Percentiles rank a stretch among this genome's conserved stretches.
Conservation (phyloP, 2,888 invertebrate genomes). For the Diadromus collaris region DNA sequence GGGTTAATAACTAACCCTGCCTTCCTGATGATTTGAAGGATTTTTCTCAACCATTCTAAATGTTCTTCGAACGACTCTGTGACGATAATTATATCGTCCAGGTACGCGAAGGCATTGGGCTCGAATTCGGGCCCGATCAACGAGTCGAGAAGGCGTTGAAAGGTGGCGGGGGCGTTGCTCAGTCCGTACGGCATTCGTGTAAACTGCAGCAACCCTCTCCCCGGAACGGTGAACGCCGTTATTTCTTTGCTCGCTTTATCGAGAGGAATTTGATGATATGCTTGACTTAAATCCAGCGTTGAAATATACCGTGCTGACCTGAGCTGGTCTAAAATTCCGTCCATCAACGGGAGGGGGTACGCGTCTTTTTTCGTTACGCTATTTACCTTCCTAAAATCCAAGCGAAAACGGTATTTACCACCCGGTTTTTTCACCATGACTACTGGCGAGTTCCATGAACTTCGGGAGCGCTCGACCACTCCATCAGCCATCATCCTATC, state of each 20-base stretch:
- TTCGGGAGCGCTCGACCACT: slow-evolving; percentile 69
- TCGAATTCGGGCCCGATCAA: slow-evolving; percentile 62
- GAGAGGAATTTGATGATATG: slow-evolving; percentile 68
- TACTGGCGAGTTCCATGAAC: slow-evolving; percentile 69
- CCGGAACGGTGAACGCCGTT: slow-evolving; percentile 71
- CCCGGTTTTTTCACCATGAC: slow-evolving; percentile 68
- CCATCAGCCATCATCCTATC: slow-evolving; percentile 70
- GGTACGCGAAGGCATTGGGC: slow-evolving; percentile 50
- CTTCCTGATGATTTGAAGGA: slow-evolving; percentile 15
- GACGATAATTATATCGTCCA: slow-evolving; percentile 56
- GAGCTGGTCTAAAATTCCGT: slow-evolving; percentile 67
- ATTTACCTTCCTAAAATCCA: slow-evolving; percentile 72
- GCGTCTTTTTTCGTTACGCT: slow-evolving; percentile 68
- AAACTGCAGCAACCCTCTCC: slow-evolving; percentile 68
- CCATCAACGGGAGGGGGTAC: slow-evolving; percentile 70
- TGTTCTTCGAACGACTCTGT: slow-evolving; percentile 50
- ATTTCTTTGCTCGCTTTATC: slow-evolving; percentile 56
- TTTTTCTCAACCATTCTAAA: slow-evolving; percentile 12
- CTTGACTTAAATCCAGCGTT: slow-evolving; percentile 70
- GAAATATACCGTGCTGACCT: slow-evolving; percentile 68
- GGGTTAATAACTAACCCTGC: slow-evolving; percentile 35
- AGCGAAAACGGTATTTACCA: slow-evolving; percentile 67
- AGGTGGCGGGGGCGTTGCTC: slow-evolving; percentile 67
- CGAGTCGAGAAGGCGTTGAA: slow-evolving; percentile 67
- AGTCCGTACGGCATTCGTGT: slow-evolving; percentile 68